Evolutionary conservation across 2,797 vertebrate genomes (phyloP), one percentile per base, ranked within the genome.

Genomic region (Melanitta fusca): DNA sequence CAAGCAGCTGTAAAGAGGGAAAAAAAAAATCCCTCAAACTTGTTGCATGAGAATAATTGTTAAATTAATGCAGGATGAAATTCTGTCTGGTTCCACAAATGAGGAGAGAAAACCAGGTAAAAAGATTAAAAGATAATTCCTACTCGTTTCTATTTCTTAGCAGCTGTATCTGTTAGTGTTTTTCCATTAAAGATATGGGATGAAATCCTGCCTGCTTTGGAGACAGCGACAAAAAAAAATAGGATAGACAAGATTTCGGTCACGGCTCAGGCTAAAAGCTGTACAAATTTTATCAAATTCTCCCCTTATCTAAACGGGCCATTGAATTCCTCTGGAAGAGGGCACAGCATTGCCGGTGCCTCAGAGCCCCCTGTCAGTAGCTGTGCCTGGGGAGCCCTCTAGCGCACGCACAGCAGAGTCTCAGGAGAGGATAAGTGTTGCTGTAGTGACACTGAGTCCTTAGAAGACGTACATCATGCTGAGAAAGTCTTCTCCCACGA

Each of bases 361-460:
- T 38, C 66, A 24, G n/a, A 20, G 43, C 4, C 12, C 47, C 47
- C 77, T 39, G n/a, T 53, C 30, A 6, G 68, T 1, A 19, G 61
- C 80, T 74, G 82, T 58, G 91, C 69, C 57, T 54, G 47, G 64
- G 72, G 75, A 85, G 84, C 81, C 86, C 81, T 10, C 87, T 69
- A 83, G 95, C 5, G 75, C 71, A 92, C 38, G 53, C 39, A 30
- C 43, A 51, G 71, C 47, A 69, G 38, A 68, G 56, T 14, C 64
- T 89, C 2, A 4, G 0, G 2, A 13, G n/a, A 34, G 39, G 22
- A 21, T 6, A 22, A 6, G 19, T 39, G 27, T 19, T 6, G 12
- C 17, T 54, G 28, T 22, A 8, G 1, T 1, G 22, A 15, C 38
- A 41, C 15, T 15, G 7, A 1, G 1, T 49, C n/a, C 75, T 28